A percentile compares a stretch with the other conserved stretches of the same genome.
Conservation (phyloP, 37 sponge, comb jelly and placozoan genomes). For the Tethya wilhelma region DNA sequence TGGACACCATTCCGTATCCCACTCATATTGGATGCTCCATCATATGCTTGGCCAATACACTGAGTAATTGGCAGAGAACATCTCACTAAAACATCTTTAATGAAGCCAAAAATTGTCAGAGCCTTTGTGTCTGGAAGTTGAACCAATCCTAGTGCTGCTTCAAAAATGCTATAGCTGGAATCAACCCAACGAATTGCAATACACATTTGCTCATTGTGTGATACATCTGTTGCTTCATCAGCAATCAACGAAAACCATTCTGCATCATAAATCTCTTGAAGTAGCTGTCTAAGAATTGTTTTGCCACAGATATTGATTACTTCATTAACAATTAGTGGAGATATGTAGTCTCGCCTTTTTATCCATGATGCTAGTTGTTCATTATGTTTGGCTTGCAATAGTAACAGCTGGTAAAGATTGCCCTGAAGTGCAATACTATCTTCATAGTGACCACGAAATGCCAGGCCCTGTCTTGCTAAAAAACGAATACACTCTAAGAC, state of each 20-base stretch:
- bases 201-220: slow-evolving; percentile 49
- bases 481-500: slow-evolving; percentile 24
- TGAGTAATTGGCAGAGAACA: not conserved
- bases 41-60: too few species aligned
- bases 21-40: slow-evolving; percentile 23
- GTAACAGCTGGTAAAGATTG: slow-evolving; percentile 41
- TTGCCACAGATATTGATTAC: slow-evolving; percentile 22
- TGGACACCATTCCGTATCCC: slow-evolving; percentile 30
- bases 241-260: slow-evolving; percentile 26
- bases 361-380: slow-evolving; percentile 29
- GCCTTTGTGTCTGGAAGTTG: slow-evolving; percentile 43
- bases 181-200: slow-evolving; percentile 61
- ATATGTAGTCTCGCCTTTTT: slow-evolving; percentile 40
- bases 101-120: slow-evolving; percentile 24
- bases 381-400: slow-evolving; percentile 27
- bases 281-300: slow-evolving; percentile 12
- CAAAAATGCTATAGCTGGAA: slow-evolving; percentile 31
- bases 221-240: slow-evolving; percentile 61
- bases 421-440: slow-evolving; percentile 28
- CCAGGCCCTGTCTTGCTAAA: slow-evolving; percentile 47
- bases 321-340: slow-evolving; percentile 51
- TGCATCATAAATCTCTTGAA: slow-evolving; percentile 24
- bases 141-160: slow-evolving; percentile 33
- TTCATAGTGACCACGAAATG: slow-evolving; percentile 48
- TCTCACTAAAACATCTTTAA: slow-evolving; percentile 23